Evolutionary conservation across 2,113 vertebrate species (phyloP), one percentile per base, ranked within the genome.

Genomic region (Neodontobutis hainanensis): DNA sequence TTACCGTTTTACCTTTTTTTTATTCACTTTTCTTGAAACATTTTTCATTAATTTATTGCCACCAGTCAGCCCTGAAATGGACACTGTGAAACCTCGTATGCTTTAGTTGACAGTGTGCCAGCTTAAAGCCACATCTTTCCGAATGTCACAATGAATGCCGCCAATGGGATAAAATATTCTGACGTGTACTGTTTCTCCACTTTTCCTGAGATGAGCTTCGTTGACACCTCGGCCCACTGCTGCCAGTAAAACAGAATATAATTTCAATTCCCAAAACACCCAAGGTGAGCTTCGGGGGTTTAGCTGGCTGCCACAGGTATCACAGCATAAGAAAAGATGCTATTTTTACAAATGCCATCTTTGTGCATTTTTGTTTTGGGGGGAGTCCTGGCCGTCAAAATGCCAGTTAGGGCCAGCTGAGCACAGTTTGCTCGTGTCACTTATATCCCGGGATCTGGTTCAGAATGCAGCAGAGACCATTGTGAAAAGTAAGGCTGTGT

Each of bases 341-440:
- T 85, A 68, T 82, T 85, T 78, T 68, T 52, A 67, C 69, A 87
- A 58, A 73, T 68, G 67, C 53, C 72, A 73, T 45, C 15, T 56
- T 59, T 40, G 3, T 51, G 44, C 68, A n/a, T 32, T 78, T 82
- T 64, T 70, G 60, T 80, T 77, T 59, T 6, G 11, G 73, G 82
- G 68, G 50, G 50, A 65, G 46, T 42, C 45, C 68, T 59, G 49
- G 58, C 73, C 65, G 9, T 80, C 83, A 68, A 67, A 65, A 71
- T 65, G 64, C 71, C 80, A 82, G 68, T 69, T 65, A 47, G 50
- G 72, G 49, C 51, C 57, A 68, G 65, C 75, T 72, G 63, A 66
- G 65, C 60, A 35, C 78, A 70, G 69, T 83, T 70, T 68, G 51
- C 38, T 47, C 55, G 50, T 69, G 76, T 71, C 77, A 74, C 60